A percentile compares a stretch with the other conserved stretches of the same genome.
These are phyloP conservation scores for Acrobasis suavella DNA, from an alignment of 2,888 invertebrate species.

Conservation along the genomic window DNA sequence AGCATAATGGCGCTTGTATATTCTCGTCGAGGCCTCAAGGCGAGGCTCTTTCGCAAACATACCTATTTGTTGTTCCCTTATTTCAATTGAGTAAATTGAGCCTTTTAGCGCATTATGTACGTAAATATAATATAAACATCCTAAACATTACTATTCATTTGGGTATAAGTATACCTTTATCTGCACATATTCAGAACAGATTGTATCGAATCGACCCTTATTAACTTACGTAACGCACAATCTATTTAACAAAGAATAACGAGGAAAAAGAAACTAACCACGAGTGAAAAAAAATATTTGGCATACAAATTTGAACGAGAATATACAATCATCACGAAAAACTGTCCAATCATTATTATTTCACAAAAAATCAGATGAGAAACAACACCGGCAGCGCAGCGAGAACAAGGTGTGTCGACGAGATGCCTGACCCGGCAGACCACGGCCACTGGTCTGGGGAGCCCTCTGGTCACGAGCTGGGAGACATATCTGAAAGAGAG, in stretches of 20 bases:
- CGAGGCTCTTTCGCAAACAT: background rate
- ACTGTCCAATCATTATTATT: background rate
- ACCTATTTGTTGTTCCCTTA: background rate
- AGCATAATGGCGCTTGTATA: background rate
- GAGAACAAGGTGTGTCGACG: slow-evolving; percentile 26
- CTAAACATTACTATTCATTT: too few relatives aligned
- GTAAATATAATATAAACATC: too few relatives aligned
- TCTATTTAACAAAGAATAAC: too few relatives aligned
- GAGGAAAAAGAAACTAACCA: too few relatives aligned
- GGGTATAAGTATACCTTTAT: too few relatives aligned
- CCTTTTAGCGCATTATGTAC: too few relatives aligned
- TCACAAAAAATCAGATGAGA: slow-evolving; percentile 2
- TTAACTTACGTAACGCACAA: too few relatives aligned
- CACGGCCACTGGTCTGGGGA: slow-evolving; percentile 57
- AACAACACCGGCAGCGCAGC: slow-evolving; percentile 25
- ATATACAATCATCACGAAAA: background rate
- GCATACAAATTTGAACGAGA: background rate
- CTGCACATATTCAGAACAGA: too few relatives aligned
- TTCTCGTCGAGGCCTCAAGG: background rate
- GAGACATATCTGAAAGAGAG: slow-evolving; percentile 51
- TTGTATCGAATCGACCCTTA: too few relatives aligned
- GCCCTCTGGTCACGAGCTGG: slow-evolving; percentile 65
- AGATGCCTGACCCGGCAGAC: slow-evolving; percentile 46
- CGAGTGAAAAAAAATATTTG: too few relatives aligned
- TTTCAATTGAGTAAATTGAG: background rate